These are phyloP conservation scores for Erynnis tages DNA, from an alignment of 2,888 invertebrate species.

Conservation along the genomic window DNA sequence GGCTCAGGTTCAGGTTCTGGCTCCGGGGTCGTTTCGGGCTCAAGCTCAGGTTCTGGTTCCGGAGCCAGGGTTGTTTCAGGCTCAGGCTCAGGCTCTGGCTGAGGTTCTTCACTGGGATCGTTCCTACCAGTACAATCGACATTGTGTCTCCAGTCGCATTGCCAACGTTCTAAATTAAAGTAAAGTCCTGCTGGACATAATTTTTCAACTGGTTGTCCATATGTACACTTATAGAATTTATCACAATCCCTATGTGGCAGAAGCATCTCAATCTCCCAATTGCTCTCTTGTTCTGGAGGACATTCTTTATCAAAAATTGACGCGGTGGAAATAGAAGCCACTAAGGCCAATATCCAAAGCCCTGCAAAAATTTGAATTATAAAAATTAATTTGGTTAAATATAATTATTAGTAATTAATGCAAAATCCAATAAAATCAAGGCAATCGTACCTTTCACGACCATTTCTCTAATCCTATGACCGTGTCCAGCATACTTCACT, in stretches of 20 bases:
- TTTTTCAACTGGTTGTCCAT: slow-evolving; percentile 81
- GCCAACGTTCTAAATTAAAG: slow-evolving; percentile 76
- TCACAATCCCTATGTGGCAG: slow-evolving; percentile 81
- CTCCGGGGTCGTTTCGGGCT: not conserved
- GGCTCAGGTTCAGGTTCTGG: not conserved
- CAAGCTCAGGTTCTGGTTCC: slow-evolving; percentile 2
- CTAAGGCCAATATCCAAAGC: slow-evolving; percentile 26
- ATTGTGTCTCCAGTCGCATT: slow-evolving; percentile 83
- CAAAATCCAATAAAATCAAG: not conserved
- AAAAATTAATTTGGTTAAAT: too few relatives aligned
- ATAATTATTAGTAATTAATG: too few relatives aligned
- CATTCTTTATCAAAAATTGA: slow-evolving; percentile 38
- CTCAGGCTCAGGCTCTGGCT: not conserved
- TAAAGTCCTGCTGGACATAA: slow-evolving; percentile 78
- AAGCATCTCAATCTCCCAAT: slow-evolving; percentile 71
- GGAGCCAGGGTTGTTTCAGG: not conserved
- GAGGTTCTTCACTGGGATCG: slow-evolving; percentile 41
- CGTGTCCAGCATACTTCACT: not conserved
- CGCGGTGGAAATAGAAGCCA: slow-evolving; percentile 36
- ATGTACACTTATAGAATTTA: slow-evolving; percentile 85
- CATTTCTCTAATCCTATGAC: not conserved
- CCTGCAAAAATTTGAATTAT: slow-evolving; percentile 5
- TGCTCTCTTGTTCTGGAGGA: slow-evolving; percentile 50
- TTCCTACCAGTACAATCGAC: slow-evolving; percentile 80
- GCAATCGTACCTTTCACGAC: not conserved